Evolutionary conservation across 2,797 vertebrate genomes (phyloP).

Genomic region (Hippocampus kuda): DNA sequence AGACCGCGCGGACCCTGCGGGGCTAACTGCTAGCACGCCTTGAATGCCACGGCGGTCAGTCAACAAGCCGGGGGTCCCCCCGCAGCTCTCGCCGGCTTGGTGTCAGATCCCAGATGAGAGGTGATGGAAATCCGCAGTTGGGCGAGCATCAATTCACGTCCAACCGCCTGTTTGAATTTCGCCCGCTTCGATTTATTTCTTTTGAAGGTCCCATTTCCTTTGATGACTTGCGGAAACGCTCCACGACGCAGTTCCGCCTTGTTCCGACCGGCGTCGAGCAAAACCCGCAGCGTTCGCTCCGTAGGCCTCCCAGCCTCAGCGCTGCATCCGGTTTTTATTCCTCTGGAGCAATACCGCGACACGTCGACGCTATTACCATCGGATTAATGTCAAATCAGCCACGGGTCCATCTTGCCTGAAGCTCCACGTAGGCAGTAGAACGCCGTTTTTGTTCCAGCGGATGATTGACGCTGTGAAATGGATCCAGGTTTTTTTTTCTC

Average conservation of each 20-base stretch:
- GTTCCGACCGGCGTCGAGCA: too few species aligned
- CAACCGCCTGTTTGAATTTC: too few species aligned
- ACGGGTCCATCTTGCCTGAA: constrained; percentile 35
- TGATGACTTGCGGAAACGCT: not conserved
- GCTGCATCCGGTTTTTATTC: not conserved
- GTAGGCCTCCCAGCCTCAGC: not conserved
- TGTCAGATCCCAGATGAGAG: constrained; percentile 34
- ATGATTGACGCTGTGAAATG: constrained; percentile 60
- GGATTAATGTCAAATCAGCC: constrained; percentile 57
- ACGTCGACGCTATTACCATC: constrained; percentile 39
- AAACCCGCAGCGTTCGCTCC: constrained; percentile 9
- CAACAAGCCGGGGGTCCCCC: constrained; percentile 48
- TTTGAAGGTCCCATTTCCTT: constrained; percentile 3
- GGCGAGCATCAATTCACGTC: not conserved
- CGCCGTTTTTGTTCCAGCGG: constrained; percentile 21
- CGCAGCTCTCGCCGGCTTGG: constrained; percentile 18
- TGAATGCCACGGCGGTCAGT: constrained; percentile 68
- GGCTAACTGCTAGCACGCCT: constrained; percentile 59
- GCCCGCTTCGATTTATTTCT: not conserved
- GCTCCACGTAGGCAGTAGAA: constrained; percentile 23
- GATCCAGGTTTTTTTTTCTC: constrained; percentile 39
- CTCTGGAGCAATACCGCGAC: constrained; percentile 1
- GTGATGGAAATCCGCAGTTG: not conserved
- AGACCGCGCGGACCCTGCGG: constrained; percentile 51
- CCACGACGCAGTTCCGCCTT: too few species aligned